phyloP scores from a whole-genome alignment of 2,113 vertebrate species.

The Grantiella picta region DNA sequence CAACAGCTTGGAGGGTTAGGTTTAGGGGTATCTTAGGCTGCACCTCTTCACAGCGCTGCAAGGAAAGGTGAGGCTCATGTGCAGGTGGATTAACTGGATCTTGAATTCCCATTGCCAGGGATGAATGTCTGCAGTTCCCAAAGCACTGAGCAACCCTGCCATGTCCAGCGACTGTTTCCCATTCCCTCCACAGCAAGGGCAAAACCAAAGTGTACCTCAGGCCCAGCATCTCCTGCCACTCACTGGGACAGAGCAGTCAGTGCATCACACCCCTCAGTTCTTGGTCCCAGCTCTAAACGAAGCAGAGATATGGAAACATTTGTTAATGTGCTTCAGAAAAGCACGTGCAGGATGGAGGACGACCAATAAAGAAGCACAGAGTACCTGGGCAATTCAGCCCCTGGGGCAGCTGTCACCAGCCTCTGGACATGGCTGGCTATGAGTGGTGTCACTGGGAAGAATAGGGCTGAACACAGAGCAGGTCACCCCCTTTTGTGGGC shows the following conservation, averaged over 20 bases:
- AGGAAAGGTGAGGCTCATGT: background rate
- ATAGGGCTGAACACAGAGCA: background rate
- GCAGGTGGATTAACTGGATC: background rate
- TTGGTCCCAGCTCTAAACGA: background rate
- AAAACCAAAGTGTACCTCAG: background rate
- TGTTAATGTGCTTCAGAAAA: background rate
- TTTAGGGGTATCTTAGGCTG: background rate
- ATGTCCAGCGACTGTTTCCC: background rate
- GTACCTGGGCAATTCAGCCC: background rate
- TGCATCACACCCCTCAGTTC: background rate
- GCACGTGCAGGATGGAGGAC: background rate
- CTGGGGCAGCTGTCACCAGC: background rate
- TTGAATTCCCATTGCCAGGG: background rate
- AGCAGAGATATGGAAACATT: background rate
- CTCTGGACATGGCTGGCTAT: rapidly evolving
- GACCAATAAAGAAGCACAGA: background rate
- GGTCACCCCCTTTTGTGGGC: background rate
- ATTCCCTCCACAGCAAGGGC: background rate
- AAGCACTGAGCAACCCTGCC: background rate
- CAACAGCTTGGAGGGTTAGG: background rate
- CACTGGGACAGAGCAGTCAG: background rate
- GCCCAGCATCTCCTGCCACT: background rate
- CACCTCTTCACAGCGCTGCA: background rate
- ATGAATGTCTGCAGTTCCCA: background rate
- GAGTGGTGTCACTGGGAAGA: background rate